A percentile compares a stretch with the other conserved stretches of the same genome.
Evolutionary conservation across 2,888 invertebrate species (phyloP).

Genomic region (Oasisia sp.): DNA sequence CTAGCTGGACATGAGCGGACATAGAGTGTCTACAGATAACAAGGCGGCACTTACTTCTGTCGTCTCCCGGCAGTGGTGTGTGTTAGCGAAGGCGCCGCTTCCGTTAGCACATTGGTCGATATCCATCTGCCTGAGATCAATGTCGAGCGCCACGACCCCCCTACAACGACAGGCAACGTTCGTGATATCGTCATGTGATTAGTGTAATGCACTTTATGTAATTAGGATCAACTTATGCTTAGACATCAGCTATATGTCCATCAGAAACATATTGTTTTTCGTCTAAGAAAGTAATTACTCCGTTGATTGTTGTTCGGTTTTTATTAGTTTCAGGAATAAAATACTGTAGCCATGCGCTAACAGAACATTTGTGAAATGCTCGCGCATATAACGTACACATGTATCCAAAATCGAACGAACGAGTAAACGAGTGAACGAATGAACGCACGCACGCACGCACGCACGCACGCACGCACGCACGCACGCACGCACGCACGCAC

Average conservation of each 20-base stretch:
- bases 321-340: too few relatives aligned
- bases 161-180: conserved; percentile 44
- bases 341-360: too few relatives aligned
- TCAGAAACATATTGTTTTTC: neutral
- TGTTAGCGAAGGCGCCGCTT: conserved; percentile 75
- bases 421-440: too few relatives aligned
- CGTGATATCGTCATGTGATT: neutral
- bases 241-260: neutral
- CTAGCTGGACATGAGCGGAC: neutral
- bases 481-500: too few relatives aligned
- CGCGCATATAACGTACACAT: too few relatives aligned
- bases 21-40: neutral
- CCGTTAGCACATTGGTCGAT: conserved; percentile 78
- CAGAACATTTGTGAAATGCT: too few relatives aligned
- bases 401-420: too few relatives aligned
- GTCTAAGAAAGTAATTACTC: neutral
- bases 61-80: conserved; percentile 72
- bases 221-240: neutral
- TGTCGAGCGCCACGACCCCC: conserved; percentile 57
- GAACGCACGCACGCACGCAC: too few relatives aligned
- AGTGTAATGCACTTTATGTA: neutral
- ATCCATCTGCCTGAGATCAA: conserved; percentile 70
- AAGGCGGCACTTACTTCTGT: conserved; percentile 65
- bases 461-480: too few relatives aligned
- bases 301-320: too few relatives aligned